Percentiles rank a stretch among this genome's conserved stretches.
phyloP scores from a whole-genome alignment of 2,888 invertebrate genomes.

The Tinea pellionella region DNA sequence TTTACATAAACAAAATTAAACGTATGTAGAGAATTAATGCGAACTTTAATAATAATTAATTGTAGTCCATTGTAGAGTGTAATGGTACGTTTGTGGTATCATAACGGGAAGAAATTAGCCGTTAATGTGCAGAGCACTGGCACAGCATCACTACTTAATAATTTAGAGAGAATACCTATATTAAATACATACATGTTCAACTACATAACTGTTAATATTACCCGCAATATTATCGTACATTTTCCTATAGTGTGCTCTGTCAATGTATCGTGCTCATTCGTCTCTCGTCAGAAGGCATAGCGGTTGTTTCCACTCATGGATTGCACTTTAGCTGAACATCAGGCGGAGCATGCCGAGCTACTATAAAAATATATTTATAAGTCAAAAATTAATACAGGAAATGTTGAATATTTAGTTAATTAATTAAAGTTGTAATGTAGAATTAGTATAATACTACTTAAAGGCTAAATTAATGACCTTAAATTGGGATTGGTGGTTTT shows the following conservation, averaged over 20 bases:
- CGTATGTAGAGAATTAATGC: background rate
- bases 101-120: background rate
- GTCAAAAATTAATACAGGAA: background rate
- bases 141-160: background rate
- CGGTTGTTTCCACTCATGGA: no score
- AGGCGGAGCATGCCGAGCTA: no score
- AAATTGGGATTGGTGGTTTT: background rate
- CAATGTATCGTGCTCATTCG: no score
- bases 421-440: background rate
- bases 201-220: background rate
- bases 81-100: background rate
- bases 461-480: background rate
- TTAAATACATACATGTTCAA: no score
- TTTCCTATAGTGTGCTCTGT: no score
- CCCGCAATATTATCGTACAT: background rate
- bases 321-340: no score
- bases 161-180: background rate
- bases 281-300: no score
- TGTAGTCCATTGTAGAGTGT: background rate
- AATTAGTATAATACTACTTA: background rate
- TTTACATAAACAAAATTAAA: background rate
- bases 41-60: background rate
- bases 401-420: background rate
- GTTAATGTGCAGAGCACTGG: background rate
- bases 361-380: no score